Conservation (phyloP, 1,140 invertebrate species). For the Aphis gossypii region DNA sequence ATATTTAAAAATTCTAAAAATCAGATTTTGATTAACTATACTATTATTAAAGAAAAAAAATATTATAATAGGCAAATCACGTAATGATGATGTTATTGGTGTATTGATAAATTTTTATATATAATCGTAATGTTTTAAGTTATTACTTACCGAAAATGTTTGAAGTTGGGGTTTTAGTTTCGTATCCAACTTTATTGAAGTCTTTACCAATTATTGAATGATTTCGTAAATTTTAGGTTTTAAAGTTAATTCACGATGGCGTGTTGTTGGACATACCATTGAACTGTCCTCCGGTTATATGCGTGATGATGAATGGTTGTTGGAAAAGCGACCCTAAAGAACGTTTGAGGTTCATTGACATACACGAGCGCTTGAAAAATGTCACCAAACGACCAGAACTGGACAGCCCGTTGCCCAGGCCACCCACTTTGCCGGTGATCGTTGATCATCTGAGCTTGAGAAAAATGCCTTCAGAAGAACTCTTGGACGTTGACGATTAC, state of each 20-base stretch:
- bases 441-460: slow-evolving; percentile 61
- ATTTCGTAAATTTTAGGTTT: slow-evolving; percentile 68
- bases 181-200: not conserved
- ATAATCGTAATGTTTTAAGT: not conserved
- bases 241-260: slow-evolving; percentile 83
- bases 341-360: slow-evolving; percentile 76
- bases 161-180: not conserved
- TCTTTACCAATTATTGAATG: not conserved
- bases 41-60: no score
- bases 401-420: slow-evolving; percentile 57
- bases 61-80: no score
- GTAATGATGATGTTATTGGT: no score
- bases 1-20: no score
- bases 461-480: slow-evolving; percentile 64
- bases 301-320: slow-evolving; percentile 83
- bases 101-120: no score
- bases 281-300: slow-evolving; percentile 78
- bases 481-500: slow-evolving; percentile 70
- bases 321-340: slow-evolving; percentile 86
- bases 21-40: no score
- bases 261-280: slow-evolving; percentile 84
- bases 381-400: slow-evolving; percentile 61
- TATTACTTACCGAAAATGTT: not conserved
- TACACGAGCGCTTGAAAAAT: slow-evolving; percentile 73
- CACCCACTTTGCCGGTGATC: slow-evolving; percentile 61